Evolutionary conservation across 2,888 invertebrate species (phyloP).

Genomic region (Blastobasis adustella): DNA sequence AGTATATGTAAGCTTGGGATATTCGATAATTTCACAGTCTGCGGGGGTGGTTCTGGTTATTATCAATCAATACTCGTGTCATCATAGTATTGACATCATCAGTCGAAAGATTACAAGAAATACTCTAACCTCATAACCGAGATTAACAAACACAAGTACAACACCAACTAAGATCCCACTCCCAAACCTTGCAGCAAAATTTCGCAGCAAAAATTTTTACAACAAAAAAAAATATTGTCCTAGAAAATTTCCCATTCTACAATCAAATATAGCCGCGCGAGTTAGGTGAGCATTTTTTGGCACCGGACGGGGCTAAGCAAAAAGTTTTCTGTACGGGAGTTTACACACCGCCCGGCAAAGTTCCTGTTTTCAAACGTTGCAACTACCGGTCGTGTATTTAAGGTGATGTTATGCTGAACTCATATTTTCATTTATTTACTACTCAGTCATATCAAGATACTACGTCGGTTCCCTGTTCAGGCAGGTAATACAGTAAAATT

Average conservation of each 20-base stretch:
- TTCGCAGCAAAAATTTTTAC: background rate
- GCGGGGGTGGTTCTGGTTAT: too few relatives aligned
- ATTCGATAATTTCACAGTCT: too few relatives aligned
- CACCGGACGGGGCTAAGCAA: slow-evolving; percentile 17
- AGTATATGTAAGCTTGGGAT: too few relatives aligned
- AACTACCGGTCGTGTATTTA: background rate
- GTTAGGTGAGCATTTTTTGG: slow-evolving; percentile 26
- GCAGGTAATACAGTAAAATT: too few relatives aligned
- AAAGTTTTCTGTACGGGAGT: slow-evolving; percentile 15
- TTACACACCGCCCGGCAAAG: slow-evolving; percentile 15
- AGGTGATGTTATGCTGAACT: too few relatives aligned
- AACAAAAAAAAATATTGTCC: slow-evolving; percentile 1
- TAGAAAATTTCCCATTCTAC: background rate
- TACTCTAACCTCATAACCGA: background rate
- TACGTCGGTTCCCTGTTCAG: too few relatives aligned
- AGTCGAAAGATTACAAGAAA: background rate
- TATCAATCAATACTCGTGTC: too few relatives aligned
- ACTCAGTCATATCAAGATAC: too few relatives aligned
- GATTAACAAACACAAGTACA: background rate
- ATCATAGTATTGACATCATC: too few relatives aligned
- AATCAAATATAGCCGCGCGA: slow-evolving; percentile 4
- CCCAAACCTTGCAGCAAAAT: background rate
- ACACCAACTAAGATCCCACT: too few relatives aligned
- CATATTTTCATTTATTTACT: too few relatives aligned
- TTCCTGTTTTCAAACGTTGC: slow-evolving; percentile 6